Conservation (phyloP, 1,140 invertebrate species). For the Tetramorium parvispinum region DNA sequence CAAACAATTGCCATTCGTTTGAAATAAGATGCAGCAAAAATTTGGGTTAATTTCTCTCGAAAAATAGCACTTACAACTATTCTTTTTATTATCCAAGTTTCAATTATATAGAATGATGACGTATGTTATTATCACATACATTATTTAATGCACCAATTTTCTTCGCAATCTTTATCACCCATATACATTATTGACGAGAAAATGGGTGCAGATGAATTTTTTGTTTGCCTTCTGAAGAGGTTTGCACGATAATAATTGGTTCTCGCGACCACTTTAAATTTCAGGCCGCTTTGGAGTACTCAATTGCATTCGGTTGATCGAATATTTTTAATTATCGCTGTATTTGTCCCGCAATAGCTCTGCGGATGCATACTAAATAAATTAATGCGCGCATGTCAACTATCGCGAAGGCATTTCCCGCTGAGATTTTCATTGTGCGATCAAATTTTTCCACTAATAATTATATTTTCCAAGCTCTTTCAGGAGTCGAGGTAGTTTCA, state of each 20-base stretch:
- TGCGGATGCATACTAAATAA: conserved; percentile 66
- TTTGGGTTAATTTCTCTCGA: neutral
- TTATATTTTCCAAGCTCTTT: conserved; percentile 16
- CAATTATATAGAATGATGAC: neutral
- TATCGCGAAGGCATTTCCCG: conserved; percentile 12
- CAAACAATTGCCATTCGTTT: neutral
- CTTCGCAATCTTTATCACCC: neutral
- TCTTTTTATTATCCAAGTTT: neutral
- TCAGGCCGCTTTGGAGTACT: neutral
- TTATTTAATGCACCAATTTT: conserved; percentile 2
- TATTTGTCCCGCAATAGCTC: conserved; percentile 38
- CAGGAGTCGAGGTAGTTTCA: neutral
- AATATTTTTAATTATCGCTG: conserved; percentile 81
- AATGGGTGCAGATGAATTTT: conserved; percentile 11
- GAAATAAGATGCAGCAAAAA: neutral
- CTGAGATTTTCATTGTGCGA: neutral
- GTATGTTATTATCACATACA: neutral
- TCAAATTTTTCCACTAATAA: conserved; percentile 48
- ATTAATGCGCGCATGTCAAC: conserved; percentile 61
- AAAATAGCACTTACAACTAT: neutral
- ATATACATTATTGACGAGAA: neutral
- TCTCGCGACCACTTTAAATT: conserved; percentile 35
- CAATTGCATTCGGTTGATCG: conserved; percentile 71
- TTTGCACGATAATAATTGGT: conserved; percentile 34
- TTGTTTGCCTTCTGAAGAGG: conserved; percentile 5